Evolutionary conservation across 1,140 invertebrate genomes (phyloP).

Genomic region (Scaptomyza hsui): DNA sequence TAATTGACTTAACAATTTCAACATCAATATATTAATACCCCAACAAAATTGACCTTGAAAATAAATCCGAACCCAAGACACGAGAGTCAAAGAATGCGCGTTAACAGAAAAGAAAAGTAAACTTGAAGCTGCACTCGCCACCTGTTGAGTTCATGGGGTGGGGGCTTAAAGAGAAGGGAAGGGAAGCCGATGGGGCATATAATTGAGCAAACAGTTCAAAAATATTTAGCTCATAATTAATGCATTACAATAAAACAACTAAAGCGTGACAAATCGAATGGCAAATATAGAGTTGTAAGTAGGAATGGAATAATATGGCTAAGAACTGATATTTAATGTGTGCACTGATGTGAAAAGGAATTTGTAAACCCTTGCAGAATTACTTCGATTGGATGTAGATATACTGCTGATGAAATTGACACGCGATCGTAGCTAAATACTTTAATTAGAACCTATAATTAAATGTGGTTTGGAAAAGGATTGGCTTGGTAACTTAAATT

Average conservation of each 20-base stretch:
- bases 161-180: neutral
- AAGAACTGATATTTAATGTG: neutral
- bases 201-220: constrained; percentile 53
- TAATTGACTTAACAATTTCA: constrained; percentile 77
- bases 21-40: constrained; percentile 37
- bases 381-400: too few species aligned
- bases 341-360: neutral
- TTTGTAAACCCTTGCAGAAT: too few species aligned
- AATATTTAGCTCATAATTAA: constrained; percentile 57
- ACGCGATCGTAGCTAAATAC: neutral
- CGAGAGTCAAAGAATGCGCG: constrained; percentile 63
- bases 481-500: neutral
- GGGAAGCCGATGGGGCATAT: constrained; percentile 49
- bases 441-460: neutral
- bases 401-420: too few species aligned
- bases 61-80: constrained; percentile 24
- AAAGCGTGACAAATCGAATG: constrained; percentile 40
- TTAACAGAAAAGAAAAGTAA: constrained; percentile 62
- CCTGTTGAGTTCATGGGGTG: constrained; percentile 6
- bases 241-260: constrained; percentile 45
- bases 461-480: neutral
- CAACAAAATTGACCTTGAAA: constrained; percentile 75
- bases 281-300: constrained; percentile 11
- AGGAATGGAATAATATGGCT: too few species aligned
- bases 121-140: constrained; percentile 13